Evolutionary conservation across 2,888 invertebrate species (phyloP), one percentile per base, ranked within the genome.

Genomic region (Chironomus tentans): DNA sequence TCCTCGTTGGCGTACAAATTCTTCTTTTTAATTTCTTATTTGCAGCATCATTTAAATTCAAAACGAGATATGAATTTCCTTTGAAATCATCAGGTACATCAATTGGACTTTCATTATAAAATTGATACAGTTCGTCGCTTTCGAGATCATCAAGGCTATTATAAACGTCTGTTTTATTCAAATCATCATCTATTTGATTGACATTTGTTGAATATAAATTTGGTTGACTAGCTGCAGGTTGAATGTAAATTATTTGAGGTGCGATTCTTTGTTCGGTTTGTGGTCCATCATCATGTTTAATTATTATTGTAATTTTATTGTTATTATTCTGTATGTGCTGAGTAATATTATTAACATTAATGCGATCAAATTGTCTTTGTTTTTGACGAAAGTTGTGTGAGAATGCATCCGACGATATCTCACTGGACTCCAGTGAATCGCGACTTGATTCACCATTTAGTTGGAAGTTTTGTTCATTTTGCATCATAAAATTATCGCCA

Each of bases 61-160:
- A 65, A 15, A 74, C 74, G 22, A 62, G 65, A 65, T 65, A 68
- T 5, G 72, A 61, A 72, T 78, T 62, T 68, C 76, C 22, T 68
- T 77, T 76, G 76, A 78, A 78, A 15, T 77, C 78, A 7, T 76
- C 78, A 12, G 79, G 77, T 12, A 78, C 78, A 77, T 79, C 78
- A 21, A 77, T 76, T 38, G 78, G 68, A 61, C 76, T 77, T 70
- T 79, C 78, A 70, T 76, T 77, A 22, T 77, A 77, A n/a, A 74
- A 74, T 22, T 74, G 74, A 68, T 74, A 74, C 21, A 47, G 65
- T 48, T 74, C 74, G 21, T 74, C 74, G 18, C 56, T 47, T 15
- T 74, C 68, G 74, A 74, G 74, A 74, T 74, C 74, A 65, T 74
- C 74, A 12, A 74, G 62, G 48, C 74, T 74, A 24, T 74, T 74